Percentiles rank a stretch among this genome's conserved stretches.
Conservation (phyloP, 2,888 invertebrate genomes). For the Tenthredo mesomela region DNA sequence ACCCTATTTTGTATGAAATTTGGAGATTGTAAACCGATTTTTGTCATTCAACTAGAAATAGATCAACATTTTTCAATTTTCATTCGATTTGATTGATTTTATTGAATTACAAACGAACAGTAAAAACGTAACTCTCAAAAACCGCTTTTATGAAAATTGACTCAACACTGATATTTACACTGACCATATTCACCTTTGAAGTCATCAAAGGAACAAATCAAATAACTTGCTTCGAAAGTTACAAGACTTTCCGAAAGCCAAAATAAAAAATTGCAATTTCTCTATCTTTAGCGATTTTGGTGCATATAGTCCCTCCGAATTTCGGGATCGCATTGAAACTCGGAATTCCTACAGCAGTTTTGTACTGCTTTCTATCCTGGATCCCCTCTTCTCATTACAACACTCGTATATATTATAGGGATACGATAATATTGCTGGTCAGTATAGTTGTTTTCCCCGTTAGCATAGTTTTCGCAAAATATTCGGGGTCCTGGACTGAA, state of each 20-base stretch:
- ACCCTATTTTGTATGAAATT: too few relatives aligned
- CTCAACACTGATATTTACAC: too few relatives aligned
- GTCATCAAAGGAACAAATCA: not conserved
- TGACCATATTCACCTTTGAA: not conserved
- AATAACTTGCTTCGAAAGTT: too few relatives aligned
- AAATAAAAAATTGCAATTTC: not conserved
- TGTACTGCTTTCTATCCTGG: not conserved
- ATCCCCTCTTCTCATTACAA: not conserved
- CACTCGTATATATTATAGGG: not conserved
- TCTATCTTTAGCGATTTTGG: not conserved
- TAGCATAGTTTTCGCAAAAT: conserved; percentile 39
- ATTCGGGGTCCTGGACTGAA: not conserved
- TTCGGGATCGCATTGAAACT: not conserved
- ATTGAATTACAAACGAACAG: too few relatives aligned
- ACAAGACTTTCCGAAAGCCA: not conserved
- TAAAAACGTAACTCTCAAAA: too few relatives aligned
- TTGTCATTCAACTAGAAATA: too few relatives aligned
- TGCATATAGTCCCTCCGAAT: not conserved
- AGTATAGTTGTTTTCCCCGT: conserved; percentile 27
- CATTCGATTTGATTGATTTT: too few relatives aligned
- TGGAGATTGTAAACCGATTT: too few relatives aligned
- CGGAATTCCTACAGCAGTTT: not conserved
- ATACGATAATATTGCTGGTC: conserved; percentile 31
- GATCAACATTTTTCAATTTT: too few relatives aligned
- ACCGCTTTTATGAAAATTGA: not conserved